phyloP scores from a whole-genome alignment of 92 coral and sea anemone species.

The Isaurus tuberculatus region DNA sequence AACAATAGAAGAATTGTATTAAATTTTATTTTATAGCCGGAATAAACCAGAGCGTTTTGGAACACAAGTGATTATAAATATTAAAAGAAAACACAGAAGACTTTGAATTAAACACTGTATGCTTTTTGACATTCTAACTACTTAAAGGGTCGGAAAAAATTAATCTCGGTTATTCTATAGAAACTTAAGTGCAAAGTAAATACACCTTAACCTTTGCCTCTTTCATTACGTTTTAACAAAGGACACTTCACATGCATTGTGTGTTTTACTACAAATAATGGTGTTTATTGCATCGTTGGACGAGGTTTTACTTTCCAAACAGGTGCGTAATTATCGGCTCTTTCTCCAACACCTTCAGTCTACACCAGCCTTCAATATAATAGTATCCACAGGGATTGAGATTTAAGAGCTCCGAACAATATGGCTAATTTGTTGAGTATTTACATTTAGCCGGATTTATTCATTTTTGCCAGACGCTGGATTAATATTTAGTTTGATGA shows the following conservation, averaged over 20 bases:
- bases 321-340: conserved; percentile 7
- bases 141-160: neutral
- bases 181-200: neutral
- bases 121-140: neutral
- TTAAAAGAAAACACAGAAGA: no score
- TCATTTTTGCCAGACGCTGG: neutral
- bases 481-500: neutral
- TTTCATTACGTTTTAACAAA: conserved; percentile 32
- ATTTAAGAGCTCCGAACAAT: neutral
- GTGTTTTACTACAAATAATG: neutral
- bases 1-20: no score
- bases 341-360: conserved; percentile 1
- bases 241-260: neutral
- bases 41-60: no score
- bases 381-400: neutral
- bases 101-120: neutral
- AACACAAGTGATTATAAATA: no score
- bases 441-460: neutral
- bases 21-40: no score
- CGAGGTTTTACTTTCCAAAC: neutral
- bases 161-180: neutral
- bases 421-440: neutral
- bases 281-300: conserved; percentile 15
- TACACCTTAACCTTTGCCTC: neutral
- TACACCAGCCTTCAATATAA: neutral